These are phyloP conservation scores for Zoanthus gigantus DNA, from an alignment of 92 coral and sea anemone genomes.

Conservation along the genomic window DNA sequence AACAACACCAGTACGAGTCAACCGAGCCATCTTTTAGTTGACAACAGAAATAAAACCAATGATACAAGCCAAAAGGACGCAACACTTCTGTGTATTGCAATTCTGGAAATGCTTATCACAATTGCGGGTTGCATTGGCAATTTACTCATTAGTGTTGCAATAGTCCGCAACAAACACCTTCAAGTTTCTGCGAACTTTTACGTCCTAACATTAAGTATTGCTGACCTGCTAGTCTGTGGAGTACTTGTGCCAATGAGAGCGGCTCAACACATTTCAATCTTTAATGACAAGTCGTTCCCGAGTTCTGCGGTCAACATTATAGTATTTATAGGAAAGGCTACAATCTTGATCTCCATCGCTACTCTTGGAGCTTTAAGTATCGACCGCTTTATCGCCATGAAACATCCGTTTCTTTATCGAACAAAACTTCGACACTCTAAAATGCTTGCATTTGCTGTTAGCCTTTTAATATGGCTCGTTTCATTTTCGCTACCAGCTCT, in stretches of 20 bases:
- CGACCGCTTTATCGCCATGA: constrained; percentile 60
- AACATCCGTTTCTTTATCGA: constrained; percentile 63
- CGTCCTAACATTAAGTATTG: constrained; percentile 58
- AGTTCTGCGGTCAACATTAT: constrained; percentile 41
- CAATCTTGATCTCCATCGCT: constrained; percentile 57
- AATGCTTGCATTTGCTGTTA: constrained; percentile 20
- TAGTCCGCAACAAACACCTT: constrained; percentile 56
- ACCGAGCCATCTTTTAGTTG: background rate
- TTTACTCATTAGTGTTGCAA: constrained; percentile 54
- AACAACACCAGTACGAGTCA: constrained; percentile 16
- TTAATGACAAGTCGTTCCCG: constrained; percentile 32
- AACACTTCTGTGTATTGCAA: constrained; percentile 28
- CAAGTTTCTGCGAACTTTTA: constrained; percentile 67
- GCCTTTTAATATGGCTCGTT: constrained; percentile 40
- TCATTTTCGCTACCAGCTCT: constrained; percentile 59
- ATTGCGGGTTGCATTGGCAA: constrained; percentile 63
- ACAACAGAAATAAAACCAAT: background rate
- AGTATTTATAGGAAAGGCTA: constrained; percentile 65
- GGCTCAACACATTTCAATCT: constrained; percentile 56
- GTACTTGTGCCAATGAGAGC: constrained; percentile 70
- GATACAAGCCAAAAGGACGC: background rate
- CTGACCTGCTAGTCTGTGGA: constrained; percentile 62
- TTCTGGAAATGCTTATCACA: constrained; percentile 54
- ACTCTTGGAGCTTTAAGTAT: constrained; percentile 60
- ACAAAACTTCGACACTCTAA: constrained; percentile 45